phyloP scores from a whole-genome alignment of 2,888 invertebrate genomes.

The Hydropsyche betteni region DNA sequence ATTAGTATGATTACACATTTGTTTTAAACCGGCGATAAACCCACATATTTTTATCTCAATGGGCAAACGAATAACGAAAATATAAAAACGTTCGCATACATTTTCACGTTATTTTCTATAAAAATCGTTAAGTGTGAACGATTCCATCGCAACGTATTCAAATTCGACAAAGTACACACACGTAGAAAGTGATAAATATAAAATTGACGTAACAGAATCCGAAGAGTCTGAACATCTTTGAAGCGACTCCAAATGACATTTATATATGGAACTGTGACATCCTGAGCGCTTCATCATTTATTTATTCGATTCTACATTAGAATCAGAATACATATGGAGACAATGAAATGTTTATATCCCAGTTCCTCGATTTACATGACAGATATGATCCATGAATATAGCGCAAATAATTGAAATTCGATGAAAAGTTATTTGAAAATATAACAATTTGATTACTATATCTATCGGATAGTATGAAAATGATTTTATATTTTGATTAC shows the following conservation, averaged over 20 bases:
- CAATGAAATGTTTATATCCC: neutral
- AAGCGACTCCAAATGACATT: conserved; percentile 38
- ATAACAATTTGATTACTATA: no score
- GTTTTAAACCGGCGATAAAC: no score
- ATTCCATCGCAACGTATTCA: conserved; percentile 16
- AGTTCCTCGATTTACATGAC: neutral
- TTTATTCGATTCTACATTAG: conserved; percentile 34
- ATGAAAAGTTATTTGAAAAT: no score
- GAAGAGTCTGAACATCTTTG: conserved; percentile 34
- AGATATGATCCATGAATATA: neutral
- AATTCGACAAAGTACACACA: conserved; percentile 22
- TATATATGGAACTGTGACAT: conserved; percentile 39
- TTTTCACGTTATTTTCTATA: neutral
- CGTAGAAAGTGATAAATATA: conserved; percentile 34
- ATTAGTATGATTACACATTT: no score
- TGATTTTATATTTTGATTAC: neutral
- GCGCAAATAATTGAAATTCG: no score
- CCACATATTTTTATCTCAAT: no score
- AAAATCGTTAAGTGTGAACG: conserved; percentile 11
- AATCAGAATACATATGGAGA: conserved; percentile 9
- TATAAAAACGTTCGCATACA: no score
- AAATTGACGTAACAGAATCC: conserved; percentile 37
- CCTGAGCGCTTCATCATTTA: conserved; percentile 38
- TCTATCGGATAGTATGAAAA: no score
- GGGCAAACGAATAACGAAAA: no score